phyloP scores from a whole-genome alignment of 1,140 invertebrate species.

The Bombus superbus region DNA sequence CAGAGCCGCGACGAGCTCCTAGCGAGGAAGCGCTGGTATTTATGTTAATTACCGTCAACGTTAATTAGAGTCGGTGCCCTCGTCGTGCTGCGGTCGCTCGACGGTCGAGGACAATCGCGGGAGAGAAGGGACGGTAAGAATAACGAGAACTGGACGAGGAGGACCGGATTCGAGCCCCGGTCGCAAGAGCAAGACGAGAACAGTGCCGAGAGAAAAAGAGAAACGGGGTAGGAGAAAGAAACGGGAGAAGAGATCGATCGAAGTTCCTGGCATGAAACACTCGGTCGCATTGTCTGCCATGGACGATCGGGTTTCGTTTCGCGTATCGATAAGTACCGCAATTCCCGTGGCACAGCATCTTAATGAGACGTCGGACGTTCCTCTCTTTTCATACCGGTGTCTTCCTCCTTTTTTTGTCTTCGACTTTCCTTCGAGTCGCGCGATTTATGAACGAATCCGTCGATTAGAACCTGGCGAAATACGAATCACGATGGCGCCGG shows the following conservation, averaged over 20 bases:
- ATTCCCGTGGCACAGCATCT: constrained; percentile 68
- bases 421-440: neutral
- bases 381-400: neutral
- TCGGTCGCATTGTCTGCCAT: constrained; percentile 58
- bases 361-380: constrained; percentile 67
- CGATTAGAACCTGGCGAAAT: constrained; percentile 3
- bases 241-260: constrained; percentile 56
- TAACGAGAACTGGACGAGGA: constrained; percentile 43
- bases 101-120: constrained; percentile 31
- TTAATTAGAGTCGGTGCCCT: constrained; percentile 77
- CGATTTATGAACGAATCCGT: constrained; percentile 2
- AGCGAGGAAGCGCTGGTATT: constrained; percentile 79
- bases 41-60: constrained; percentile 82
- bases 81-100: constrained; percentile 47
- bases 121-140: constrained; percentile 25
- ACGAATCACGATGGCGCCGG: constrained; percentile 44
- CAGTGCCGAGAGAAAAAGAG: constrained; percentile 13
- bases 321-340: constrained; percentile 74
- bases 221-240: constrained; percentile 44
- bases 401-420: neutral
- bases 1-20: constrained; percentile 51
- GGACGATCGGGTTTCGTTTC: constrained; percentile 68
- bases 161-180: neutral
- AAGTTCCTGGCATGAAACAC: constrained; percentile 41
- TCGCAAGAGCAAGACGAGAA: constrained; percentile 21